Conservation (phyloP, 2,113 vertebrate species). For the Rhinoptilus africanus region DNA sequence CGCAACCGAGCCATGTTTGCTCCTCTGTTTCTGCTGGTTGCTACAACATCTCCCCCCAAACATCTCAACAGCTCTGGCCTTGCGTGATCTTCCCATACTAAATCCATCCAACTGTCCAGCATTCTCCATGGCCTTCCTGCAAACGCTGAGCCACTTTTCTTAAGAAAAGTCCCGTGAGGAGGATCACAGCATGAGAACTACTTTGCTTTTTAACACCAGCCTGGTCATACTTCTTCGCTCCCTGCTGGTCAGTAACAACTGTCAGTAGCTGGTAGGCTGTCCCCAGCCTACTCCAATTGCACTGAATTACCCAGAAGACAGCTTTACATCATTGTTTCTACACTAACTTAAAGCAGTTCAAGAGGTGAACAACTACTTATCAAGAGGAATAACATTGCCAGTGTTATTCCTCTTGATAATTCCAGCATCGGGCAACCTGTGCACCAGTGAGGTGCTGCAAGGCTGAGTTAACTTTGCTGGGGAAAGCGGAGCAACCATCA, state of each 20-base stretch:
- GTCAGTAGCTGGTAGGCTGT: not conserved
- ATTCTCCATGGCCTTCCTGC: not conserved
- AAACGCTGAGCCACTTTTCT: not conserved
- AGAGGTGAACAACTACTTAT: not conserved
- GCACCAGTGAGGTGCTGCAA: not conserved
- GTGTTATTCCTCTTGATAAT: not conserved
- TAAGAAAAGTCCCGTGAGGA: not conserved
- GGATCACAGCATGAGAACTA: not conserved
- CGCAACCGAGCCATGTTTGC: not conserved
- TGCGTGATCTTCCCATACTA: not conserved
- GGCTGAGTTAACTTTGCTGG: not conserved
- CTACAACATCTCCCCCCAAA: slow-evolving; percentile 55
- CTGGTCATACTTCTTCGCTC: not conserved
- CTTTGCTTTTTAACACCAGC: not conserved
- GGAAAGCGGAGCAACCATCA: not conserved
- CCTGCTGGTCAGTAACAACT: not conserved
- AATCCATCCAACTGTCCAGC: not conserved
- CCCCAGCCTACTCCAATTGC: not conserved
- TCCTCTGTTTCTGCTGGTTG: slow-evolving; percentile 39
- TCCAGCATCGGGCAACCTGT: not conserved
- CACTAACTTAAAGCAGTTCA: not conserved
- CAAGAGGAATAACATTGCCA: not conserved
- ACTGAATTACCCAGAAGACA: not conserved
- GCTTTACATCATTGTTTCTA: not conserved
- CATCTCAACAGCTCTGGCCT: slow-evolving; percentile 17